Evolutionary conservation across 2,888 invertebrate species (phyloP).

Genomic region (Ectemnius continuus): DNA sequence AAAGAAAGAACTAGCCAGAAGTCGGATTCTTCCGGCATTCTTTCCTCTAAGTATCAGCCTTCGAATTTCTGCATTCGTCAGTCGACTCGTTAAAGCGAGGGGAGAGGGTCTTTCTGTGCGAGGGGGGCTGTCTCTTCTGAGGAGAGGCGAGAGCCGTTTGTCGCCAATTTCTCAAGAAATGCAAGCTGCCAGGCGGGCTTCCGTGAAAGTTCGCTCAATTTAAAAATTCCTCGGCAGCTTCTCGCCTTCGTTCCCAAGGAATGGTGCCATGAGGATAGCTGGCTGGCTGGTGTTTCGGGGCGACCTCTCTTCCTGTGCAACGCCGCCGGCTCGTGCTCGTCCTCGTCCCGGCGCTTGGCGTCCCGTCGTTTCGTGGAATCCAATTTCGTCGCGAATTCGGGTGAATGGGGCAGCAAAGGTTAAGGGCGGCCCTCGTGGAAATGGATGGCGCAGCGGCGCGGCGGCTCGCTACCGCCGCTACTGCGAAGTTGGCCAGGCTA

Average conservation of each 20-base stretch:
- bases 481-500: slow-evolving; percentile 54
- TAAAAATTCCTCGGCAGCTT: slow-evolving; percentile 6
- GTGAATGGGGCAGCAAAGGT: slow-evolving; percentile 59
- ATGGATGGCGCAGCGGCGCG: slow-evolving; percentile 46
- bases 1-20: slow-evolving; percentile 4
- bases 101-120: too few relatives aligned
- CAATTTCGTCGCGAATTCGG: slow-evolving; percentile 60
- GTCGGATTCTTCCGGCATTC: not conserved
- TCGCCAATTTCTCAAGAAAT: slow-evolving; percentile 7
- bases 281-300: not conserved
- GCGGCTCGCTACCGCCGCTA: slow-evolving; percentile 41
- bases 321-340: slow-evolving; percentile 9
- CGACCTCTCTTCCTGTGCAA: not conserved
- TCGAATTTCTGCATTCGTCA: slow-evolving; percentile 5
- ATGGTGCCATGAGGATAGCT: too few relatives aligned
- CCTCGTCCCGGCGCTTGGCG: slow-evolving; percentile 30
- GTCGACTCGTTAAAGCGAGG: not conserved
- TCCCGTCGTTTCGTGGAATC: slow-evolving; percentile 45
- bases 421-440: slow-evolving; percentile 53
- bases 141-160: not conserved
- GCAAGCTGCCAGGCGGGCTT: not conserved
- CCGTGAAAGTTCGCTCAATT: slow-evolving; percentile 9
- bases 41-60: too few relatives aligned
- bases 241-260: not conserved
- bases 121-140: too few relatives aligned